Conservation (phyloP, 1,140 invertebrate species). For the Zaprionus africanus region DNA sequence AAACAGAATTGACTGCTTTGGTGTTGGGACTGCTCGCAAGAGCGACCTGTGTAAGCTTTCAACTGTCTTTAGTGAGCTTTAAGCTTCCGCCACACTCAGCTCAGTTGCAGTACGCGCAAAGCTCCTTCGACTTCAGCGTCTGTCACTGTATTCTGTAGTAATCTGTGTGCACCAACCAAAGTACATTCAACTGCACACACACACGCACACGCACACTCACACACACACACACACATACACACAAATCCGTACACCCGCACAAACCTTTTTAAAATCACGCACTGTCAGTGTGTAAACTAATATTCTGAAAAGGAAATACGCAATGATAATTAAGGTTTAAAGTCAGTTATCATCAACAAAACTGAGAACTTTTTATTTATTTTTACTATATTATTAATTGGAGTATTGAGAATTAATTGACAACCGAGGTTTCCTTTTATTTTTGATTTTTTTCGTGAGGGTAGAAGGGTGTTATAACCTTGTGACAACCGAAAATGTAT, state of each 20-base stretch:
- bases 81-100: constrained; percentile 5
- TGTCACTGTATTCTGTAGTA: constrained; percentile 4
- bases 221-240: constrained; percentile 16
- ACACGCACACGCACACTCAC: constrained; percentile 14
- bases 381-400: no score
- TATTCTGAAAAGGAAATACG: no score
- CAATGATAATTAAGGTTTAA: no score
- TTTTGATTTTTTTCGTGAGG: no score
- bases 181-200: constrained; percentile 4
- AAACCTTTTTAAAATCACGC: constrained; percentile 14
- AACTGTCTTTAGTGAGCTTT: not conserved
- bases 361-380: no score
- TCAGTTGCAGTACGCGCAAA: constrained; percentile 3
- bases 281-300: not conserved
- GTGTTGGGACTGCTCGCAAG: constrained; percentile 31
- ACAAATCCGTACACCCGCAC: not conserved
- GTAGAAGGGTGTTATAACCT: no score
- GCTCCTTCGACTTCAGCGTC: not conserved
- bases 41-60: constrained; percentile 10
- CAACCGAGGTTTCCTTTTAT: no score
- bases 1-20: constrained; percentile 17
- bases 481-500: no score
- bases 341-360: no score
- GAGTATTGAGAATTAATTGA: no score
- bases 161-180: not conserved